These are phyloP conservation scores for Agrotis exclamationis DNA, from an alignment of 2,888 invertebrate genomes.

Conservation along the genomic window DNA sequence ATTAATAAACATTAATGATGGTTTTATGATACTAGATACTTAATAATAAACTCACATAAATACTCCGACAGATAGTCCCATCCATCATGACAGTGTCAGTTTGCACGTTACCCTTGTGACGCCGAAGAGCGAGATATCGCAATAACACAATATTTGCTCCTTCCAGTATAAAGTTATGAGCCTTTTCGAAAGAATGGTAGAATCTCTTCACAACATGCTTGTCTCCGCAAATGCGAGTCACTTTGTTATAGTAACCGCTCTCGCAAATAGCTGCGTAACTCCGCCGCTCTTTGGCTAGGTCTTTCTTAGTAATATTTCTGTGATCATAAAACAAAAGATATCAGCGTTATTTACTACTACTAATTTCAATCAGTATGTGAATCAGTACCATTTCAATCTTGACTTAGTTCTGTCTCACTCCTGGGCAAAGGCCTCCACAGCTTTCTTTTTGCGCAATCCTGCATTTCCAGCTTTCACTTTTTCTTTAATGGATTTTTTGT, in stretches of 20 bases:
- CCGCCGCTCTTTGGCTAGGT: conserved; percentile 87
- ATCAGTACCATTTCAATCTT: neutral
- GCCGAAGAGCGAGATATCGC: conserved; percentile 91
- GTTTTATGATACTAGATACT: neutral
- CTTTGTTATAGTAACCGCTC: conserved; percentile 90
- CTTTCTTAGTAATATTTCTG: conserved; percentile 85
- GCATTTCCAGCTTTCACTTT: neutral
- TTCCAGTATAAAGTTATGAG: conserved; percentile 91
- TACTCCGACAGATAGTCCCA: conserved; percentile 91
- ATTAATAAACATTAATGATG: neutral
- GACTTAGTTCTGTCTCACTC: neutral
- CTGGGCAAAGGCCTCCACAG: conserved; percentile 13
- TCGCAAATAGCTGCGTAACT: conserved; percentile 90
- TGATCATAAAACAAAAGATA: conserved; percentile 34
- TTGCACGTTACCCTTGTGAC: conserved; percentile 90
- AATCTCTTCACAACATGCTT: conserved; percentile 84
- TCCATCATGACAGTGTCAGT: conserved; percentile 91
- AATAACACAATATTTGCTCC: conserved; percentile 92
- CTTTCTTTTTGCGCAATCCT: neutral
- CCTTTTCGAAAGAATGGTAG: conserved; percentile 88
- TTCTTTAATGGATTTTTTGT: neutral
- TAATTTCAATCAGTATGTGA: neutral
- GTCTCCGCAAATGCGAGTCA: conserved; percentile 86
- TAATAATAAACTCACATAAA: conserved; percentile 89
- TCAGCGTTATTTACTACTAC: neutral